Conservation (phyloP, 2,888 invertebrate genomes). For the Acrocyrtus sp. region DNA sequence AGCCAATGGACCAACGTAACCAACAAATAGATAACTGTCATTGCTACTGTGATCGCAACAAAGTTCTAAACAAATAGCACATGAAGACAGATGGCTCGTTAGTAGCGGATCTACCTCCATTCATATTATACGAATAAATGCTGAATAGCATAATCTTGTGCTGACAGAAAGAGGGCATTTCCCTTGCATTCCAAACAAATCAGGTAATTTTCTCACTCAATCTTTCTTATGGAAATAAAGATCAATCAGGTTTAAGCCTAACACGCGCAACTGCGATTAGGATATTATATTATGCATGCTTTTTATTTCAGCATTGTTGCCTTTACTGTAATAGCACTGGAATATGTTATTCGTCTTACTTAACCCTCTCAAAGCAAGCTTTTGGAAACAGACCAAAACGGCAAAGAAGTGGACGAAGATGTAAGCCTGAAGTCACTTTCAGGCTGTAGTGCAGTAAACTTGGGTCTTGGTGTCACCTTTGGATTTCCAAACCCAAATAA, state of each 20-base stretch:
- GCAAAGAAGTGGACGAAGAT: constrained; percentile 76
- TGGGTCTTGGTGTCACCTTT: constrained; percentile 74
- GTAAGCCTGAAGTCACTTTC: constrained; percentile 77
- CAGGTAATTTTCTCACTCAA: no score
- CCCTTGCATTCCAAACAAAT: no score
- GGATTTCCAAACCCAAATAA: not conserved
- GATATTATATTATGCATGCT: no score
- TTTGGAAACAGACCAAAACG: constrained; percentile 75
- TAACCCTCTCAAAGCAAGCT: constrained; percentile 74
- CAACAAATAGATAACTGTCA: constrained; percentile 75
- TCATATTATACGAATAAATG: no score
- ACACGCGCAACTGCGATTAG: no score
- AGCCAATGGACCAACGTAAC: constrained; percentile 78
- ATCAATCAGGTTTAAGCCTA: not conserved
- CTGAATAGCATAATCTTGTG: no score
- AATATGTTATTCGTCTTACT: constrained; percentile 46
- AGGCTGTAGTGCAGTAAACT: constrained; percentile 76
- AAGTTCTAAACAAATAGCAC: constrained; percentile 71
- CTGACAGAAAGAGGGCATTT: no score
- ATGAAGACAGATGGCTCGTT: no score
- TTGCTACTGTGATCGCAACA: constrained; percentile 72
- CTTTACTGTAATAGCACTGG: no score
- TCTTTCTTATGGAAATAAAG: not conserved
- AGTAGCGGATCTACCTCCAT: no score
- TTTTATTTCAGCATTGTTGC: no score